Evolutionary conservation across 2,113 vertebrate species (phyloP).

Genomic region (Serinus canaria): DNA sequence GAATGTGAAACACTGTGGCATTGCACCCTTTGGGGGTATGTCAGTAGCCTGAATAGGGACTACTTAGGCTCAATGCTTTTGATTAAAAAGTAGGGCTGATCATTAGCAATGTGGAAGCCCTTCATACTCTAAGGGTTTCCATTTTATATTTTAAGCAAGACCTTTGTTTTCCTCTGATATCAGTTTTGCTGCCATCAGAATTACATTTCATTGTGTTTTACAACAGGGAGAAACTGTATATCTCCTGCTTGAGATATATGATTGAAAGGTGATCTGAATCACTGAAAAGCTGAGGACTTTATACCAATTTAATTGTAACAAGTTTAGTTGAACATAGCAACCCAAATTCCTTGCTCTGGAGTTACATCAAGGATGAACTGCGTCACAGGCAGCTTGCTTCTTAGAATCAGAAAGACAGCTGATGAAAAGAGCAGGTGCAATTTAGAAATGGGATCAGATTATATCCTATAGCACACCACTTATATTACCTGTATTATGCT

Average conservation of each 20-base stretch:
- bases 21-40: not conserved
- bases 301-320: not conserved
- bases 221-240: not conserved
- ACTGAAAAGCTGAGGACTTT: not conserved
- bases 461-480: slow-evolving; percentile 8
- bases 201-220: not conserved
- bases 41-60: not conserved
- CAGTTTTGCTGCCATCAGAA: not conserved
- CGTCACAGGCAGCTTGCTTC: slow-evolving; percentile 5
- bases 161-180: not conserved
- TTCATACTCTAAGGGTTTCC: not conserved
- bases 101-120: not conserved
- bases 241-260: not conserved
- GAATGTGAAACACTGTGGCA: not conserved
- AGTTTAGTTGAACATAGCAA: not conserved
- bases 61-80: not conserved
- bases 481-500: slow-evolving; percentile 27
- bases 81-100: not conserved
- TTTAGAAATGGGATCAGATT: slow-evolving; percentile 37
- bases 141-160: not conserved
- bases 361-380: not conserved
- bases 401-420: not conserved
- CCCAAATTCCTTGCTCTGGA: slow-evolving; percentile 13
- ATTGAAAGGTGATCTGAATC: not conserved
- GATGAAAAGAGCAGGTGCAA: slow-evolving; percentile 59